Evolutionary conservation across 2,113 vertebrate genomes (phyloP), one percentile per base, ranked within the genome.

Genomic region (Monarcha castaneiventris): DNA sequence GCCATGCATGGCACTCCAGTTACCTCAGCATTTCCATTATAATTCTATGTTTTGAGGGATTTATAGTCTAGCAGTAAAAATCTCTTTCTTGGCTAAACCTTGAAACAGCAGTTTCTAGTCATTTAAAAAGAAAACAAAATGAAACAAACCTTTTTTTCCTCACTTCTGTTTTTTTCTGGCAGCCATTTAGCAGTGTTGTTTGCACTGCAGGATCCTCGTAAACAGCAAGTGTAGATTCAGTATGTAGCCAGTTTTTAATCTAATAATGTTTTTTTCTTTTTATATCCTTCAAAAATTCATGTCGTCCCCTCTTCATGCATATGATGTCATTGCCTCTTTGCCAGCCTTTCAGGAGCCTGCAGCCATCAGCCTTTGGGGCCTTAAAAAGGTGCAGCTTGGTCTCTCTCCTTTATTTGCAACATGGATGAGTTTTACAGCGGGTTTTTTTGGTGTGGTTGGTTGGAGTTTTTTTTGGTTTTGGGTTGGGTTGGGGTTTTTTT

Each of bases 21-120:
- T 96, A 94, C 90, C 83, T 96, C 93, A 96, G 92, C 68, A 89
- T 95, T 95, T 97, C 92, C 90, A 96, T 96, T 96, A 73, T 81
- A 92, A 93, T 72, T 95, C 61, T 81, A 11, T 77, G 73, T 92
- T 96, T 95, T 67, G 92, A 93, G 92, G 76, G 83, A 92, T 92
- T 96, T 95, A 96, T 96, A 87, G 59, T 54, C 76, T 75, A 94
- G 80, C 73, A 89, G 66, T 96, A 96, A 96, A 96, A 96, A 79
- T 49, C 52, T 89, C 39, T 68, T 95, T 94, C 83, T 92, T 95
- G 90, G 80, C 89, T 88, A 92, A 96, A 87, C 54, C 58, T 78
- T 75, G 76, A 96, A 96, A 84, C 73, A 84, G 43, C 76, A 89
- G 76, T 93, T 90, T 93, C 80, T 93, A 73, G 88, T 92, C 61